A percentile compares a stretch with the other conserved stretches of the same genome.
Conservation (phyloP, 2,797 vertebrate species). For the Chaetodon trifasciatus region DNA sequence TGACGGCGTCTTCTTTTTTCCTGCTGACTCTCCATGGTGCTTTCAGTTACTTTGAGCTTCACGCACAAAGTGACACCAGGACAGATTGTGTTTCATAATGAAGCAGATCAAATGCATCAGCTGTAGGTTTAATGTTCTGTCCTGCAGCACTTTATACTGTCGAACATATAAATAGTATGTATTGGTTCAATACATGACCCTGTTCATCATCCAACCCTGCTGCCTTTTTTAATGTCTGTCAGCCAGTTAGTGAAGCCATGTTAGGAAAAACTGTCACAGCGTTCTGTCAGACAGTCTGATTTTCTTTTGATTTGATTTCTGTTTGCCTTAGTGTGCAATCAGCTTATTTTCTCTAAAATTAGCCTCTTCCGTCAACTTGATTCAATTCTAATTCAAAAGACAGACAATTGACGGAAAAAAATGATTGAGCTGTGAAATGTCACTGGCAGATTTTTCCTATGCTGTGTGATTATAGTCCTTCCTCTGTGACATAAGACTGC, state of each 20-base stretch:
- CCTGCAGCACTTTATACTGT: neutral
- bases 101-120: conserved; percentile 39
- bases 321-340: conserved; percentile 20
- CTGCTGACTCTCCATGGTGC: neutral
- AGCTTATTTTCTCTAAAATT: conserved; percentile 32
- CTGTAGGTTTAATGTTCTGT: conserved; percentile 12
- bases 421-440: conserved; percentile 33
- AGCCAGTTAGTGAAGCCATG: conserved; percentile 34
- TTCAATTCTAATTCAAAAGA: conserved; percentile 37
- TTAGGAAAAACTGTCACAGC: conserved; percentile 21
- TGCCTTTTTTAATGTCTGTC: conserved; percentile 52
- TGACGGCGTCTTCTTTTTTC: neutral
- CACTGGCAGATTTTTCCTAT: neutral
- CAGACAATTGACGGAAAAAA: conserved; percentile 30
- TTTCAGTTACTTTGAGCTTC: conserved; percentile 24
- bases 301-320: conserved; percentile 28
- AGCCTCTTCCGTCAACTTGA: conserved; percentile 5
- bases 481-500: conserved; percentile 15
- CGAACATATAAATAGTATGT: conserved; percentile 38
- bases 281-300: conserved; percentile 35
- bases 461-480: neutral
- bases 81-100: conserved; percentile 61
- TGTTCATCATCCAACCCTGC: conserved; percentile 46
- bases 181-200: conserved; percentile 15
- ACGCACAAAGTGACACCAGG: conserved; percentile 16